A percentile compares a stretch with the other conserved stretches of the same genome.
phyloP scores from a whole-genome alignment of 1,140 invertebrate species.

The Lethrus apterus region DNA sequence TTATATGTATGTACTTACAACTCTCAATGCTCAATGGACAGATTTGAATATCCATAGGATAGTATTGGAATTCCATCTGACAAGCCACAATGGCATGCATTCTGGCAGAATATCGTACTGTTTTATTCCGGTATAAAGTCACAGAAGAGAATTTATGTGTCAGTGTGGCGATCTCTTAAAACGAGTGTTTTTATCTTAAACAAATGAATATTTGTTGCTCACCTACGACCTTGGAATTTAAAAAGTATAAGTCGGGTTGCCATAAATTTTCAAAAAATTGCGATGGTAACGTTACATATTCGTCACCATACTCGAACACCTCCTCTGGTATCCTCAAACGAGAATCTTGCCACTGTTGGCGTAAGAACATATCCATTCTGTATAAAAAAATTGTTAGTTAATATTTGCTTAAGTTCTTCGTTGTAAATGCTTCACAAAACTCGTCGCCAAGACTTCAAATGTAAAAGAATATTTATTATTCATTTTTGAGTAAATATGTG shows the following conservation, averaged over 20 bases:
- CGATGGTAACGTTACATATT: conserved; percentile 67
- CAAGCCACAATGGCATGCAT: conserved; percentile 79
- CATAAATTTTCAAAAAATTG: conserved; percentile 76
- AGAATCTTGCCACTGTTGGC: conserved; percentile 71
- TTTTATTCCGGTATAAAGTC: conserved; percentile 70
- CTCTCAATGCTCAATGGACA: conserved; percentile 76
- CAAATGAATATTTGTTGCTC: conserved; percentile 25
- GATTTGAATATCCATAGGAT: conserved; percentile 77
- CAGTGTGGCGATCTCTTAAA: conserved; percentile 65
- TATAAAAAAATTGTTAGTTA: conserved; percentile 12
- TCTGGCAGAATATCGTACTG: conserved; percentile 65
- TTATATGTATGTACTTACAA: conserved; percentile 69
- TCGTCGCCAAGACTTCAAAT: too few relatives aligned
- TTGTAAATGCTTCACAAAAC: too few relatives aligned
- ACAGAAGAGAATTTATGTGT: conserved; percentile 75
- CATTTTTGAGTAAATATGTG: too few relatives aligned
- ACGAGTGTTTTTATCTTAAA: neutral
- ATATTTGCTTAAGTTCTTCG: too few relatives aligned
- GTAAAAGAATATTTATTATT: too few relatives aligned
- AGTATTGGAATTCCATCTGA: conserved; percentile 78
- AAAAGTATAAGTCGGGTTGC: conserved; percentile 81
- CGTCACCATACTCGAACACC: conserved; percentile 68
- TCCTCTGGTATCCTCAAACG: conserved; percentile 63
- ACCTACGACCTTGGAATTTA: conserved; percentile 79
- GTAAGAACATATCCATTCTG: conserved; percentile 78